phyloP scores from a whole-genome alignment of 2,797 vertebrate species.

The Streptopelia turtur region DNA sequence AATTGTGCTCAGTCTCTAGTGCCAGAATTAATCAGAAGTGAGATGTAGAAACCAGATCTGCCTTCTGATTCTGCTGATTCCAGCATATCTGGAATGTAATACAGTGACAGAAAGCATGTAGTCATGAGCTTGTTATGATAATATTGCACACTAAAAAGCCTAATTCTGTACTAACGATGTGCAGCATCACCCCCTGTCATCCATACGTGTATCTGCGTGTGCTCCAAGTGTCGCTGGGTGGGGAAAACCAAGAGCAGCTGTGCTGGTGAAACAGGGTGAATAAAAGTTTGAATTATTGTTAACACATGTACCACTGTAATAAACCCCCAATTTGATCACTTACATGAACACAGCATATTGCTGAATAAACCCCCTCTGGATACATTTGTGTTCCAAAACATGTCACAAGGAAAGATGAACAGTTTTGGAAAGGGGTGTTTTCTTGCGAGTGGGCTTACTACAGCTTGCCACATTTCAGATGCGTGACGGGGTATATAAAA shows the following conservation, averaged over 20 bases:
- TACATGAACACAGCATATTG: slow-evolving; percentile 38
- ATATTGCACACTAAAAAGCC: slow-evolving; percentile 17
- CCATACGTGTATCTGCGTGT: slow-evolving; percentile 31
- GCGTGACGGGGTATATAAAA: background rate
- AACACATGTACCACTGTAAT: slow-evolving; percentile 69
- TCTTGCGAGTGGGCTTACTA: background rate
- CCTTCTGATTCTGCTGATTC: slow-evolving; percentile 40
- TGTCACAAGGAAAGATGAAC: slow-evolving; percentile 75
- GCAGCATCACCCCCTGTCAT: slow-evolving; percentile 42
- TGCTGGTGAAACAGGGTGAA: slow-evolving; percentile 49
- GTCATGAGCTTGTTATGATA: slow-evolving; percentile 29
- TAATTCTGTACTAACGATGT: background rate
- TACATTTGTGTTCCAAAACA: slow-evolving; percentile 61
- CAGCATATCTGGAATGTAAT: slow-evolving; percentile 8
- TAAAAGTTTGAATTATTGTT: slow-evolving; percentile 73
- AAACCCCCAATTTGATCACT: slow-evolving; percentile 39
- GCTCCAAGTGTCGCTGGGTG: slow-evolving; percentile 66
- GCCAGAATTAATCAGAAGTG: background rate
- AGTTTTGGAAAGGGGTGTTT: slow-evolving; percentile 59
- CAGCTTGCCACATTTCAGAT: background rate
- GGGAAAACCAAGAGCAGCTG: slow-evolving; percentile 74
- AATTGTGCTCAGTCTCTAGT: background rate
- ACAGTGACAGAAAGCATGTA: slow-evolving; percentile 2
- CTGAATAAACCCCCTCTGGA: slow-evolving; percentile 66
- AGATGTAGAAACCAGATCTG: slow-evolving; percentile 11